These are phyloP conservation scores for Protobothrops mucrosquamatus DNA, from an alignment of 2,113 vertebrate species.

Conservation along the genomic window DNA sequence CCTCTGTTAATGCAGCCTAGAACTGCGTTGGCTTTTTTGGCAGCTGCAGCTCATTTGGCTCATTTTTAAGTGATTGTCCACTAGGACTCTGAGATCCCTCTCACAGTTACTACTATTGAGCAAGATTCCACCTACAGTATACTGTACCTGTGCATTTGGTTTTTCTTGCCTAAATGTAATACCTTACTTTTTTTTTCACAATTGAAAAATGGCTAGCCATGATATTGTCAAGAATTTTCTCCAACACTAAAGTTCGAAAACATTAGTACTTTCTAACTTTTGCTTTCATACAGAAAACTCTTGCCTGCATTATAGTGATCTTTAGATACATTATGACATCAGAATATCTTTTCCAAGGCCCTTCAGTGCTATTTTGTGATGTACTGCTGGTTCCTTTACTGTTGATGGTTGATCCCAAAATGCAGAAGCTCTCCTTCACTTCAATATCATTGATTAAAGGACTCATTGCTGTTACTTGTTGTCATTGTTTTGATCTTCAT, in stretches of 20 bases:
- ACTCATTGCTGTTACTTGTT: background rate
- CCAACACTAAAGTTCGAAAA: background rate
- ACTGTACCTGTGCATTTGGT: no score
- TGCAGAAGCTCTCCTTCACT: background rate
- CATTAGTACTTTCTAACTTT: background rate
- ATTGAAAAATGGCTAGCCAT: background rate
- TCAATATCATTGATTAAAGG: background rate
- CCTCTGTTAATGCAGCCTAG: no score
- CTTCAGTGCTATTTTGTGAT: background rate
- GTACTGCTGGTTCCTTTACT: background rate
- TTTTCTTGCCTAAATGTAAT: no score
- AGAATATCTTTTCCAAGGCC: background rate
- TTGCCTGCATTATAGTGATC: background rate
- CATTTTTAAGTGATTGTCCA: no score
- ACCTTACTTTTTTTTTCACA: no score
- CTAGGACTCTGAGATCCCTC: no score
- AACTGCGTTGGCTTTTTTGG: no score
- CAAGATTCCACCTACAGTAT: no score
- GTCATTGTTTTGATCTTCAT: background rate
- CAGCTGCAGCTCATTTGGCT: no score
- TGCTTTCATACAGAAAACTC: background rate
- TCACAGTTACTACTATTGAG: no score
- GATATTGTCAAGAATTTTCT: background rate
- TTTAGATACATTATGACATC: background rate
- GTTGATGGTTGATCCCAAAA: background rate